Conservation (phyloP, 2,888 invertebrate genomes). For the Eledone cirrhosa region DNA sequence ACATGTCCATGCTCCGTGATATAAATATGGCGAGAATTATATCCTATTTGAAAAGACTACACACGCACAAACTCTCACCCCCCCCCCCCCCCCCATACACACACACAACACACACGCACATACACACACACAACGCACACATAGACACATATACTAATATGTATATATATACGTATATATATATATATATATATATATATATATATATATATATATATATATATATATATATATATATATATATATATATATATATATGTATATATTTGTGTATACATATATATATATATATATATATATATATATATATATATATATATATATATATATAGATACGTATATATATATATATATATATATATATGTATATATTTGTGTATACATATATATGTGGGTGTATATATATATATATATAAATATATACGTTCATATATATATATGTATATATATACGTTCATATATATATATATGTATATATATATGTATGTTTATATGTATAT, state of each 20-base stretch:
- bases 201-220: slow-evolving; percentile 26
- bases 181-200: neutral
- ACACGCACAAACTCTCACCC: too few species aligned
- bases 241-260: slow-evolving; percentile 29
- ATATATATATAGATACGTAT: neutral
- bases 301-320: neutral
- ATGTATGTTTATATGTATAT: neutral
- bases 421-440: neutral
- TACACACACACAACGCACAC: too few species aligned
- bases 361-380: neutral
- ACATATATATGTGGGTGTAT: neutral
- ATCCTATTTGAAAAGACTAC: too few species aligned
- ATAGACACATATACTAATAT: too few species aligned
- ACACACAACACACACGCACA: too few species aligned
- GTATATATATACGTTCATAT: neutral
- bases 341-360: neutral
- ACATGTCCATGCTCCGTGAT: too few species aligned
- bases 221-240: slow-evolving; percentile 24
- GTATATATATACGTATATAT: neutral
- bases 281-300: slow-evolving; percentile 5
- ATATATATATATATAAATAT: neutral
- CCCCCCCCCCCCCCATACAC: too few species aligned
- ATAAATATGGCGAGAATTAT: too few species aligned
- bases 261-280: slow-evolving; percentile 26
- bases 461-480: neutral